Evolutionary conservation across 2,797 vertebrate genomes (phyloP), one percentile per base, ranked within the genome.

Genomic region (Danionella dracula): DNA sequence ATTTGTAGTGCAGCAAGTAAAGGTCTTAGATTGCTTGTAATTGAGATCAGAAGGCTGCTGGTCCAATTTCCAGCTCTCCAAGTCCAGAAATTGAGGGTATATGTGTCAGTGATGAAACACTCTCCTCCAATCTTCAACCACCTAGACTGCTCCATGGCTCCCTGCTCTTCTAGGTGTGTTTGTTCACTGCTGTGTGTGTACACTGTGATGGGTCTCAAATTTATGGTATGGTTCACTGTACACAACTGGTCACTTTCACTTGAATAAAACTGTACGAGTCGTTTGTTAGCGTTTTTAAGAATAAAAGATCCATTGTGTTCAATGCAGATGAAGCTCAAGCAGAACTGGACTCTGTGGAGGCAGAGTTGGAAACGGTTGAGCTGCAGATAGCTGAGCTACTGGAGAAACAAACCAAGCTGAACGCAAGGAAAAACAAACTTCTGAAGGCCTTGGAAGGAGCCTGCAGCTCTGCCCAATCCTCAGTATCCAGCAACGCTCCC

Each of bases 341-440:
- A 0, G 91, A 96, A 68, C 75, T 98, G 79, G 89, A 89, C 35
- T 90, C 85, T 0, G 75, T 98, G 71, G 91, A 92, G 61, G 79
- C 71, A 2, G 95, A 99, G 74, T 83, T 99, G 15, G 89, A 95
- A 56, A 68, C 84, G 3, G 81, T 98, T 73, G 92, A 94, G 73
- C 75, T 92, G 60, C 92, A 97, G 85, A 89, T 98, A 7, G 73
- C 92, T 8, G 92, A 94, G 58, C 91, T 99, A 7, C 78, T 91
- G 68, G 87, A 96, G 79, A 92, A 90, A 48, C 93, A 97, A 67
- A 68, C 90, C 0, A 86, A 92, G 3, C 90, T 99, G 21, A 82
- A 84, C 4, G 66, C 89, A 20, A 91, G 83, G 55, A 97, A 91
- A 79, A 81, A 56, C 0, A 66, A 73, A 1, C 70, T 99, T 8